Evolutionary conservation across 2,888 invertebrate genomes (phyloP), one percentile per base, ranked within the genome.

Genomic region (Petrolisthes cinctipes): DNA sequence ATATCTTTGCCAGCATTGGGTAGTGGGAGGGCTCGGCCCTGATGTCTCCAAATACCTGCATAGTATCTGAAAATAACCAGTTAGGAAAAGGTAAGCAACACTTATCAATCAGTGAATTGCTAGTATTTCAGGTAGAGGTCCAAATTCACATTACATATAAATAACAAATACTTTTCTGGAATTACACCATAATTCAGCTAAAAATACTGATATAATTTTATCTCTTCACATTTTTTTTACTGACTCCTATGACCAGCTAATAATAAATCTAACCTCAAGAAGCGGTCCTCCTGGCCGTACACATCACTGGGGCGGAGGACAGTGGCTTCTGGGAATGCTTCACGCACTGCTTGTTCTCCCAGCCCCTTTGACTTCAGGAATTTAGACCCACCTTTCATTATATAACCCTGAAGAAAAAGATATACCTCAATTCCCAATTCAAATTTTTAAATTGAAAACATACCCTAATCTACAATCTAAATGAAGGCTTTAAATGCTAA

Each of bases 271-370:
- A 6, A 90, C 90, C 89, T 87, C 54, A 90, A 75, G 93, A 98
- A 99, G 91, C 96, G 94, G 93, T 99, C 99, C 92, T 96, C 96
- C 90, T 95, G 95, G 0, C 99, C 99, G 93, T 96, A 99, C 86
- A 98, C 95, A 92, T 97, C 96, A 0, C 98, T 94, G n/a, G 99
- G 98, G 88, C 98, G 95, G 91, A 99, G 94, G 90, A 99, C 97
- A 0, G 97, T 97, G 7, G 98, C 99, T 84, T 97, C 96, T 0
- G 99, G 99, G 93, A 99, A 99, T 93, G 98, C 98, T 92, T 97
- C 96, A 83, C 94, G 94, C 0, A 99, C 98, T n/a, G 97, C 98
- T 91, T 94, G 92, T 93, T 99, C 99, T 17, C 99, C 99, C 86
- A 93, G 93, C 92, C 94, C 96, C 94, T 98, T 98, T 91, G 96